Evolutionary conservation across 2,113 vertebrate species (phyloP), one percentile per base, ranked within the genome.

Genomic region (Anguilla japonica): DNA sequence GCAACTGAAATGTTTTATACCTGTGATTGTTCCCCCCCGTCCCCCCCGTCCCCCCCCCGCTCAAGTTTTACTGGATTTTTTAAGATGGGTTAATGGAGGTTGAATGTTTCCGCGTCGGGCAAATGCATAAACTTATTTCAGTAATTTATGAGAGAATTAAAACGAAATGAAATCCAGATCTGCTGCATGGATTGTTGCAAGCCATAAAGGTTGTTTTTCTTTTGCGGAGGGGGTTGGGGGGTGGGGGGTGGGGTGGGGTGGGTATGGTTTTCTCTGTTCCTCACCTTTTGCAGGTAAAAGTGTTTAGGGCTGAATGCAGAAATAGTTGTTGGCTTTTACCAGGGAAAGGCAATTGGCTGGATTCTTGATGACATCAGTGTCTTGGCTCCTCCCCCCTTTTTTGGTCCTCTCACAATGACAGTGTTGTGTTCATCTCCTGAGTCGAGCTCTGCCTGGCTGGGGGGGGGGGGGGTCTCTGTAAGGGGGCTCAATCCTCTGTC

Each of bases 381-480:
- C 84, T 85, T 85, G 85, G 87, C 86, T 88, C 86, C 85, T 84
- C 87, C 56, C 8, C 90, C 50, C 13, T 41, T 81, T 22, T 75
- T 75, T 75, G 20, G 50, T 71, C 50, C 67, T 57, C 90, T 88
- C 86, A 26, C 87, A 87, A 93, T 92, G 91, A 92, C 92, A 93
- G 90, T 91, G 91, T 94, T 87, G 89, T 93, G 92, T 92, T 93
- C 90, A 92, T 90, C 93, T 93, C 92, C 94, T 92, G 15, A 93
- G 93, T 95, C 92, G 92, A 92, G 91, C 94, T 93, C 91, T 93
- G 91, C 93, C 93, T 91, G 67, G 34, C 46, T 86, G 34, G 50
- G 50, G 13, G 43, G 43, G 43, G 43, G 43, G 43, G 75, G 83
- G 41, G 41, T 67, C 79, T 90, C 91, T 87, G 86, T 89, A 92